Evolutionary conservation across 2,113 vertebrate genomes (phyloP).

Genomic region (Chaetodon trifascialis): DNA sequence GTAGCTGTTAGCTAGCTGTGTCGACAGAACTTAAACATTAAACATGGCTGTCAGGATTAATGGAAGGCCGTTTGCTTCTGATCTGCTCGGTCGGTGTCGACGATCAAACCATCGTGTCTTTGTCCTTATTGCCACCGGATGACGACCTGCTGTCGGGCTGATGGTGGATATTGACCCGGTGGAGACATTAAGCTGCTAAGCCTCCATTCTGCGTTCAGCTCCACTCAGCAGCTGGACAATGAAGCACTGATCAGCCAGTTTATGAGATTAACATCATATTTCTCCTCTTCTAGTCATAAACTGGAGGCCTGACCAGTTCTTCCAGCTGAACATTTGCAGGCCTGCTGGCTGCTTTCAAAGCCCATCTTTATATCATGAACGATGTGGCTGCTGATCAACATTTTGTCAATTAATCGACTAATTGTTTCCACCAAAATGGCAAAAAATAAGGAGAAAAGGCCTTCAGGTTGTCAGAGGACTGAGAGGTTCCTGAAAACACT

Average conservation of each 20-base stretch:
- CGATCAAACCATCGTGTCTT: background rate
- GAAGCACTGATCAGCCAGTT: background rate
- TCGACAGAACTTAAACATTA: background rate
- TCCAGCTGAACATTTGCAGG: background rate
- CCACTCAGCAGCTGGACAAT: background rate
- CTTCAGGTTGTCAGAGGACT: background rate
- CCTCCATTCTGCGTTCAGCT: background rate
- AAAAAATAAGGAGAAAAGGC: background rate
- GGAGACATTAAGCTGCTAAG: constrained; percentile 14
- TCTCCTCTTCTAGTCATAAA: rapidly evolving
- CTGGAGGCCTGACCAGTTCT: constrained; percentile 6
- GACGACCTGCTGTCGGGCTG: constrained; percentile 10
- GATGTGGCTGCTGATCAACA: background rate
- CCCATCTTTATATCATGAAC: background rate
- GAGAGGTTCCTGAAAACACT: background rate
- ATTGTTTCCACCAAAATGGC: background rate
- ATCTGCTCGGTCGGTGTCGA: rapidly evolving
- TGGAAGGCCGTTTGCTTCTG: rapidly evolving
- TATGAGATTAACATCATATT: rapidly evolving
- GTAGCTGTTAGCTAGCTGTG: background rate
- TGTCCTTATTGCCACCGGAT: background rate
- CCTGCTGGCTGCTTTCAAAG: background rate
- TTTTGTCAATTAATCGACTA: background rate
- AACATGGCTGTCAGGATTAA: background rate
- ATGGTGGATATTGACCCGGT: constrained; percentile 1